phyloP scores from a whole-genome alignment of 23 tunicate genomes.

The Styela plicata region DNA sequence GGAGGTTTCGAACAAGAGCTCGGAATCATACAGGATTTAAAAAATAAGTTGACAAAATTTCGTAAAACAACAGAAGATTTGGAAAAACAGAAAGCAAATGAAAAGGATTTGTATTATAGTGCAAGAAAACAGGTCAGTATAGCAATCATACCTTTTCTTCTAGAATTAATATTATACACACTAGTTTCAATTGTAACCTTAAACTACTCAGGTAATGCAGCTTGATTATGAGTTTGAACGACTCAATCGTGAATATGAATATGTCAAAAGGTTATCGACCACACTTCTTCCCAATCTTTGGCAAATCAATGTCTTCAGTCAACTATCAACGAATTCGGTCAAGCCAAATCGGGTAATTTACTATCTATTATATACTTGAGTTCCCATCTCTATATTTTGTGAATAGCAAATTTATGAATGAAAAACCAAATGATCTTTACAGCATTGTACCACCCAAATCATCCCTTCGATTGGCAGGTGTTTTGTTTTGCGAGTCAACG shows the following conservation, averaged over 20 bases:
- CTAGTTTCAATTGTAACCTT: too few relatives aligned
- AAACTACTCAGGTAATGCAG: constrained; percentile 36
- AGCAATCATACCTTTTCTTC: too few relatives aligned
- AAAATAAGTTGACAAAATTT: constrained; percentile 41
- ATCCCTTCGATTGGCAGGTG: too few relatives aligned
- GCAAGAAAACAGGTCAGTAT: constrained; percentile 67
- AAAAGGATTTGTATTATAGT: constrained; percentile 48
- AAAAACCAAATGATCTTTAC: too few relatives aligned
- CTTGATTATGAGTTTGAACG: constrained; percentile 48
- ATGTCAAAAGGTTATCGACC: constrained; percentile 58
- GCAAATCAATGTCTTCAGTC: constrained; percentile 14
- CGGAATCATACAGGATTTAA: constrained; percentile 45
- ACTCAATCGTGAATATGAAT: constrained; percentile 66
- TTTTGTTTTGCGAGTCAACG: too few relatives aligned
- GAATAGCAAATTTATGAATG: too few relatives aligned
- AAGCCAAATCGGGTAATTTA: constrained; percentile 71
- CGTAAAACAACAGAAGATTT: constrained; percentile 26
- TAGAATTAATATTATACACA: too few relatives aligned
- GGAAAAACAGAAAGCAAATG: constrained; percentile 54
- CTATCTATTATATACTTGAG: too few relatives aligned
- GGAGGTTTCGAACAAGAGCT: constrained; percentile 83
- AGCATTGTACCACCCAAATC: too few relatives aligned
- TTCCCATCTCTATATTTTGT: too few relatives aligned
- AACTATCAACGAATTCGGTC: constrained; percentile 33
- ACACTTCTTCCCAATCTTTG: constrained; percentile 27